A percentile compares a stretch with the other conserved stretches of the same genome.
Evolutionary conservation across 1,140 invertebrate genomes (phyloP).

Genomic region (Drosophila suzukii): DNA sequence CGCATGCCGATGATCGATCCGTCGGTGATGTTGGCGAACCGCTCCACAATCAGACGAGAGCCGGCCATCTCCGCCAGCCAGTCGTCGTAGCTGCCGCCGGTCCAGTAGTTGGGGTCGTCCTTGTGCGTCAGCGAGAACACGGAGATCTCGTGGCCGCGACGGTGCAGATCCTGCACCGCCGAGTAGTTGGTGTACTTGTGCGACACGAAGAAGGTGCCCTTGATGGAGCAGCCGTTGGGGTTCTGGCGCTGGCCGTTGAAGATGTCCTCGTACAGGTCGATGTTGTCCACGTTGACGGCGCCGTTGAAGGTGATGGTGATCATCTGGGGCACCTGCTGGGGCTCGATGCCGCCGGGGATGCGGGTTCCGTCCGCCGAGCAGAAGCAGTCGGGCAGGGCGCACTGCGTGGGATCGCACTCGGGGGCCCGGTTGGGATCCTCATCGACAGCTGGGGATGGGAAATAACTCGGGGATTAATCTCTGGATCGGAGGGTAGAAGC

Average conservation of each 20-base stretch:
- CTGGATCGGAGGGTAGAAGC: too few relatives aligned
- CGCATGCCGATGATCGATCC: slow-evolving; percentile 94
- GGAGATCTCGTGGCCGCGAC: slow-evolving; percentile 96
- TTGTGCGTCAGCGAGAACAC: slow-evolving; percentile 97
- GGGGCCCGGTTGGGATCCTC: slow-evolving; percentile 94
- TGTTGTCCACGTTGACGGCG: slow-evolving; percentile 96
- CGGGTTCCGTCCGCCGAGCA: slow-evolving; percentile 96
- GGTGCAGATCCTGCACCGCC: slow-evolving; percentile 95
- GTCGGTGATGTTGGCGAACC: slow-evolving; percentile 96
- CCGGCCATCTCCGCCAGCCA: slow-evolving; percentile 98
- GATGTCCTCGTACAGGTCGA: slow-evolving; percentile 95
- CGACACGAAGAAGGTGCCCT: slow-evolving; percentile 97
- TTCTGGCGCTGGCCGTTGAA: slow-evolving; percentile 94
- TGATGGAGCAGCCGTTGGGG: slow-evolving; percentile 97
- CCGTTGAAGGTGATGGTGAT: slow-evolving; percentile 97
- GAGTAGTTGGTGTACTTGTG: slow-evolving; percentile 99
- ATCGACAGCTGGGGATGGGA: slow-evolving; percentile 89
- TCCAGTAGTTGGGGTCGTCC: slow-evolving; percentile 95
- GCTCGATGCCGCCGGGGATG: slow-evolving; percentile 93
- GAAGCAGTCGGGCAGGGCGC: slow-evolving; percentile 95
- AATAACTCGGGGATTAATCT: neutral
- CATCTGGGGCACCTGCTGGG: slow-evolving; percentile 95
- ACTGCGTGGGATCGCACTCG: slow-evolving; percentile 95
- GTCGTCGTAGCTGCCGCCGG: slow-evolving; percentile 93
- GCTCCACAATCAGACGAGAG: slow-evolving; percentile 93